Percentiles rank a stretch among this genome's conserved stretches.
Evolutionary conservation across 2,113 vertebrate species (phyloP).

Genomic region (Heterochromis multidens): DNA sequence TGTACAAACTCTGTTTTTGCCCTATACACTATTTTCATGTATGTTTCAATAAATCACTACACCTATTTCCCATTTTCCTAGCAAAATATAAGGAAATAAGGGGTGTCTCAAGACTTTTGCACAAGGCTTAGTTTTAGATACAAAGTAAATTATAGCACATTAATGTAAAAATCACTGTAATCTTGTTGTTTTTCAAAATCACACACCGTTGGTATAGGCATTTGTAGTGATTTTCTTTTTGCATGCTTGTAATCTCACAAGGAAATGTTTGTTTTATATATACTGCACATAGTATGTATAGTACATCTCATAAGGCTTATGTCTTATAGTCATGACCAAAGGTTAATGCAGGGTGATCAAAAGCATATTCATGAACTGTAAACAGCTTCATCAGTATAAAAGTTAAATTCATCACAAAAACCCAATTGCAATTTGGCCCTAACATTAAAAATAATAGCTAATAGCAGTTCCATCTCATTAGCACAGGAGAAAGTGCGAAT

Average conservation of each 20-base stretch:
- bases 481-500: neutral
- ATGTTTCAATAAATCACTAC: neutral
- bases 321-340: neutral
- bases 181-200: neutral
- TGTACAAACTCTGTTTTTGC: neutral
- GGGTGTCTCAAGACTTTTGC: neutral
- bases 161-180: neutral
- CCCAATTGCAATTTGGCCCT: neutral
- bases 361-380: neutral
- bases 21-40: neutral
- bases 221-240: neutral
- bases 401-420: neutral
- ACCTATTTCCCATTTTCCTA: neutral
- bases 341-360: neutral
- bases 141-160: neutral
- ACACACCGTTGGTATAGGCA: neutral
- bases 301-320: rapidly evolving
- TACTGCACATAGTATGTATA: neutral
- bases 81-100: neutral
- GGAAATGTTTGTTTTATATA: neutral
- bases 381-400: neutral
- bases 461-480: neutral
- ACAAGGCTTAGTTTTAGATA: no score
- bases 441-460: rapidly evolving
- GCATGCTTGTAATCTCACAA: neutral